Base-by-base conservation (phyloP, 2,888 invertebrate species). In the Andrena bicolor region DNA sequence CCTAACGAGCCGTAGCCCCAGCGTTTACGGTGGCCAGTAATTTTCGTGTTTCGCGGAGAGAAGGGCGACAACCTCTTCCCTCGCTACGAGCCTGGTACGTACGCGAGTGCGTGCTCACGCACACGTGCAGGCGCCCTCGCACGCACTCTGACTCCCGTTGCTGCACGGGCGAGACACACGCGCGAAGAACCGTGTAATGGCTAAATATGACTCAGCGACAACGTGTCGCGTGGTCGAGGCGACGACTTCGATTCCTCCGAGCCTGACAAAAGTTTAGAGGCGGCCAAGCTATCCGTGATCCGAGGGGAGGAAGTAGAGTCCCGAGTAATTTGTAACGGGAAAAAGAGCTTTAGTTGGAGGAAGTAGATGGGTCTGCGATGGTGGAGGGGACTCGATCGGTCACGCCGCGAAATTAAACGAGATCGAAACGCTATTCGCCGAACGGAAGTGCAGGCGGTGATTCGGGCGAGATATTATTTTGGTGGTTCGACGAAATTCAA, bases 161-260 rank as follows among this genome's bases (percentile, higher is more conserved):
- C 51, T 28, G 76, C 75, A 66, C 70, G 69, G 58, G 10, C 56
- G 56, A 53, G 60, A 69, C 83, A 73, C 75, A 76, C 73, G 49
- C 51, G 64, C 32, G 74, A 78, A 80, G 80, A 72, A 80, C 80
- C 80, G 56, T 77, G 76, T 76, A 80, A 83, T 80, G 80, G 79
- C 82, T 84, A 84, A 87, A 85, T 84, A 83, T 86, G 86, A 87
- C 81, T 87, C 86, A 87, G 61, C 75, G 63, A 16, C 74, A 74
- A 48, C 61, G 70, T 35, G 73, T 74, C 48, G 53, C 66, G 51
- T 56, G 64, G 56, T 69, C 23, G 53, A 71, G 64, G 70, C 35
- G 51, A 69, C 53, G 49, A 74, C 79, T 80, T 80, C 80, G 74
- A 66, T 86, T 85, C 84, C 69, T 49, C 65, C 83, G 80, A 87